These are phyloP conservation scores for Halcyon smyrnensis DNA, from an alignment of 2,797 vertebrate genomes.

Conservation along the genomic window DNA sequence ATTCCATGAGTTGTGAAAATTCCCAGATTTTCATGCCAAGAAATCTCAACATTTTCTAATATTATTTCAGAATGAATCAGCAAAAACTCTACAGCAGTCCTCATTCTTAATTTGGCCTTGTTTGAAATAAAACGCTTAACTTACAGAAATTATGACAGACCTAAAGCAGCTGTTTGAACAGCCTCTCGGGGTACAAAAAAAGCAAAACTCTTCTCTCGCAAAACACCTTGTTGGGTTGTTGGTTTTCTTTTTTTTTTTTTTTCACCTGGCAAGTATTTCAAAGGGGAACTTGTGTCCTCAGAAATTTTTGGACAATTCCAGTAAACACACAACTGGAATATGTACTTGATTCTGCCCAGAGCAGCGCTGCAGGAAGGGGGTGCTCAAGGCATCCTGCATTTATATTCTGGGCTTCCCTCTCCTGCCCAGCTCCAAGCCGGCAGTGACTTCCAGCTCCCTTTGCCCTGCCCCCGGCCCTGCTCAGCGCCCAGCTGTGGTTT, in stretches of 20 bases:
- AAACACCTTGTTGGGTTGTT: not conserved
- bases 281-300: not conserved
- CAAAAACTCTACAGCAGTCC: not conserved
- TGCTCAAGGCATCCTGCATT: not conserved
- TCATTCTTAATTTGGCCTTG: not conserved
- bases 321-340: not conserved
- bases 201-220: not conserved
- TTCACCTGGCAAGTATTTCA: not conserved
- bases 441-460: not conserved
- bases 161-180: not conserved
- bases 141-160: not conserved
- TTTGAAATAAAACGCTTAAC: not conserved
- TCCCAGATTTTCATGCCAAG: not conserved
- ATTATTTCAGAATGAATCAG: slow-evolving; percentile 18
- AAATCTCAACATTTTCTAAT: not conserved
- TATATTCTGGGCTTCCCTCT: not conserved
- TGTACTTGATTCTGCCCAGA: fast-evolving
- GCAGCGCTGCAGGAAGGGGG: not conserved
- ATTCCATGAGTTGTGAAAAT: not conserved
- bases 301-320: not conserved
- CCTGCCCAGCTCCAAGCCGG: fast-evolving
- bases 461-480: fast-evolving
- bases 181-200: not conserved
- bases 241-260: fast-evolving
- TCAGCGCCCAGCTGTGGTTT: not conserved